A percentile compares a stretch with the other conserved stretches of the same genome.
phyloP scores from a whole-genome alignment of 2,113 vertebrate genomes.

The Grallaria varia region DNA sequence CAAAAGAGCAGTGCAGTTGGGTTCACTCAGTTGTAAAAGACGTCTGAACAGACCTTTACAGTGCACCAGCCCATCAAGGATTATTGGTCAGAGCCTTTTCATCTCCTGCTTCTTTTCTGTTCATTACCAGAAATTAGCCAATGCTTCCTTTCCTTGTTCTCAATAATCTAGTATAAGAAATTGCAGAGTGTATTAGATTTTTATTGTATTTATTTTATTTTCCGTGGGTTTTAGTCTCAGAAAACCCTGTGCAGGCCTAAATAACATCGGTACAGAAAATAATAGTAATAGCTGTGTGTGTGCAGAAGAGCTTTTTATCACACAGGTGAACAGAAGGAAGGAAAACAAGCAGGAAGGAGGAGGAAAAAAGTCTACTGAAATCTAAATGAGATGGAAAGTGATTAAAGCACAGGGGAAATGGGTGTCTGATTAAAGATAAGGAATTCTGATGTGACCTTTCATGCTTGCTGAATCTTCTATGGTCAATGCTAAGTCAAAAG shows the following conservation, averaged over 20 bases:
- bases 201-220: neutral
- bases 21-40: neutral
- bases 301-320: neutral
- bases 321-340: neutral
- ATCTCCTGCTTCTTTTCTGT: neutral
- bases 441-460: neutral
- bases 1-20: neutral
- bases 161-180: neutral
- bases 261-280: neutral
- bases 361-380: neutral
- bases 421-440: neutral
- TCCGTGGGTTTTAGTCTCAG: neutral
- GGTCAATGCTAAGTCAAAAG: neutral
- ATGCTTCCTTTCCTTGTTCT: neutral
- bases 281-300: neutral
- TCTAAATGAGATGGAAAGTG: neutral
- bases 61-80: neutral
- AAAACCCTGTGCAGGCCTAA: neutral
- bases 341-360: neutral
- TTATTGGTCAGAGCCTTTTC: neutral
- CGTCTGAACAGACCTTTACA: neutral
- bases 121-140: neutral
- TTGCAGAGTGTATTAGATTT: neutral
- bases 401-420: neutral
- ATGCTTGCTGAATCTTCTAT: neutral